A percentile compares a stretch with the other conserved stretches of the same genome.
Evolutionary conservation across 2,797 vertebrate species (phyloP).

Genomic region (Dermochelys coriacea): DNA sequence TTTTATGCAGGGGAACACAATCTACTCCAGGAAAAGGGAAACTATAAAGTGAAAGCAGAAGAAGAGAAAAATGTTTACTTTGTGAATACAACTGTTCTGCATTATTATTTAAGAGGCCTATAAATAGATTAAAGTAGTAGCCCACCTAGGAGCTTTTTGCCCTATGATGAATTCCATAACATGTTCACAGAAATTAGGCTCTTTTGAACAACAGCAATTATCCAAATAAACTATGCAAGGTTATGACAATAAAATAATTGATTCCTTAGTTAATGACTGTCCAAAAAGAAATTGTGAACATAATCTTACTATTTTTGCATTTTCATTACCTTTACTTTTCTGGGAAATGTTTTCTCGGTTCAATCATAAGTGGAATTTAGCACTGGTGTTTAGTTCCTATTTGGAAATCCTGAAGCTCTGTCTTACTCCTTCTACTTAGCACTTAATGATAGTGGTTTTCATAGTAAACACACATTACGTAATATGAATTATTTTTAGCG

Average conservation of each 20-base stretch:
- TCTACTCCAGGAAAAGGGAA: background rate
- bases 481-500: background rate
- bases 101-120: slow-evolving; percentile 1
- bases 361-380: background rate
- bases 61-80: background rate
- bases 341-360: background rate
- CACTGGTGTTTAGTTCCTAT: background rate
- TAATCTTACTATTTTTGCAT: background rate
- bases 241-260: background rate
- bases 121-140: background rate
- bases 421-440: background rate
- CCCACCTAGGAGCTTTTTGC: background rate
- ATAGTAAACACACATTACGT: background rate
- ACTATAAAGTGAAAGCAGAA: background rate
- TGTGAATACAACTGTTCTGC: background rate
- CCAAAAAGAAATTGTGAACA: background rate
- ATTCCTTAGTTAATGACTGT: background rate
- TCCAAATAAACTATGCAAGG: background rate
- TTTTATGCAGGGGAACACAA: background rate
- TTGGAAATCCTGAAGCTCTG: background rate
- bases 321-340: background rate
- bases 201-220: slow-evolving; percentile 11
- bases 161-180: background rate
- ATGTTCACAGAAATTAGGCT: background rate
- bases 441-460: background rate